Base-by-base conservation (phyloP, 2,888 invertebrate species). In the Gandaritis pyraliata region DNA sequence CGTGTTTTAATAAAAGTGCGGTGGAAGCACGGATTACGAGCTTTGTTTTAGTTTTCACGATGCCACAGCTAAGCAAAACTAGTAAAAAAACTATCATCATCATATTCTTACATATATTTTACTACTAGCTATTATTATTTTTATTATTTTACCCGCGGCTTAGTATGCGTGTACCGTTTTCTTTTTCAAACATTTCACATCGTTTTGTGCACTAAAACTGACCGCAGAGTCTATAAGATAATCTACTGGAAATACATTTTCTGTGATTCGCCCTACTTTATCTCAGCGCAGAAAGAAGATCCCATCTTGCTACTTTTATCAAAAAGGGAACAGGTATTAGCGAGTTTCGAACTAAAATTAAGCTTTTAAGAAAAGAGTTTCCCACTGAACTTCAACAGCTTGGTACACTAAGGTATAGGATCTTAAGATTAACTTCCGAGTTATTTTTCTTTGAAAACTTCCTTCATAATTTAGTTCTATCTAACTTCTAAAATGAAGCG, bases 311-410 rank as follows among this genome's bases (percentile, higher is more conserved):
- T 54, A 52, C 43, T 63, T 65, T 67, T 53, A 60, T 60, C 53
- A 58, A 64, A 67, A 68, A 63, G 53, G 58, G 62, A 61, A n/a
- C n/a, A 46, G 58, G 64, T 69, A 66, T 64, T 66, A 63, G 57
- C 61, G 58, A 70, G 65, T 70, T 70, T 59, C 55, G 57, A 70
- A 70, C 64, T 64, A 52, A 59, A 65, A 70, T 66, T 68, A 70
- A 70, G 65, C 64, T 64, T 57, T 60, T 36, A 58, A 61, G 58
- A 60, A 63, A 65, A 67, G 61, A 67, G 66, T 66, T 64, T 67
- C 56, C 56, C 39, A 49, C 18, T 53, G 55, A 66, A 59, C 63
- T 70, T 49, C 51, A 61, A 58, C 61, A 64, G 68, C 56, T 68
- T 58, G 50, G 55, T 63, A 61, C 63, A 63, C 58, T 64, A 49